phyloP scores from a whole-genome alignment of 2,797 vertebrate species.

The Emys orbicularis region DNA sequence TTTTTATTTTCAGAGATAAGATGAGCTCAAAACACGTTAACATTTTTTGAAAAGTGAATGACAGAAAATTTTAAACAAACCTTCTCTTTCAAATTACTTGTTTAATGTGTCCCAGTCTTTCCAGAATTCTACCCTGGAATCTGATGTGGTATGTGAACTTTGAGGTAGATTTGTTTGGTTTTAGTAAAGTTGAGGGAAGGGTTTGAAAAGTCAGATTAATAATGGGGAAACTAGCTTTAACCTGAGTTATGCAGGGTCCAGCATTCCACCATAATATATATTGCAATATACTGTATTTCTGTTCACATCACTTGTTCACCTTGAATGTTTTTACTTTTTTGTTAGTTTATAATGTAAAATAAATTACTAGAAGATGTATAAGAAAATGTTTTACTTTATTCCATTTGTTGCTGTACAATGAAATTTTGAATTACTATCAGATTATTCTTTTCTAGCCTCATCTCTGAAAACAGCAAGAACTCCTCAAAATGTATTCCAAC shows the following conservation, averaged over 20 bases:
- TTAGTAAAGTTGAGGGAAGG: not conserved
- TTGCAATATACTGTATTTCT: not conserved
- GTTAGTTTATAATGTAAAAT: not conserved
- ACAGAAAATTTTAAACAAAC: not conserved
- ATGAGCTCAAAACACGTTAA: not conserved
- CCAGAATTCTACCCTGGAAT: not conserved
- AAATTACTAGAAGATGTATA: not conserved
- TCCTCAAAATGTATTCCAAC: conserved; percentile 39
- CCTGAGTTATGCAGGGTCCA: not conserved
- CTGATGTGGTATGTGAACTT: not conserved
- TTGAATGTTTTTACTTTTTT: fast-evolving
- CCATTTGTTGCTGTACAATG: not conserved
- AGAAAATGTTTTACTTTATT: not conserved
- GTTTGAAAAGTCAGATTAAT: not conserved
- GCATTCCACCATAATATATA: not conserved
- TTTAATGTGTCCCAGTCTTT: fast-evolving
- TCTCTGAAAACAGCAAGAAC: conserved; percentile 7
- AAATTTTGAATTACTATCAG: not conserved
- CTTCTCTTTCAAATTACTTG: not conserved
- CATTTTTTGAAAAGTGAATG: not conserved
- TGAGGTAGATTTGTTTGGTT: not conserved
- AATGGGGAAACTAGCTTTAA: not conserved
- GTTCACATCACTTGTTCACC: not conserved
- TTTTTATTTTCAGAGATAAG: not conserved
- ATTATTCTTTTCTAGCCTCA: not conserved